Base-by-base conservation (phyloP, 2,113 vertebrate genomes). In the Sakesphorus luctuosus region DNA sequence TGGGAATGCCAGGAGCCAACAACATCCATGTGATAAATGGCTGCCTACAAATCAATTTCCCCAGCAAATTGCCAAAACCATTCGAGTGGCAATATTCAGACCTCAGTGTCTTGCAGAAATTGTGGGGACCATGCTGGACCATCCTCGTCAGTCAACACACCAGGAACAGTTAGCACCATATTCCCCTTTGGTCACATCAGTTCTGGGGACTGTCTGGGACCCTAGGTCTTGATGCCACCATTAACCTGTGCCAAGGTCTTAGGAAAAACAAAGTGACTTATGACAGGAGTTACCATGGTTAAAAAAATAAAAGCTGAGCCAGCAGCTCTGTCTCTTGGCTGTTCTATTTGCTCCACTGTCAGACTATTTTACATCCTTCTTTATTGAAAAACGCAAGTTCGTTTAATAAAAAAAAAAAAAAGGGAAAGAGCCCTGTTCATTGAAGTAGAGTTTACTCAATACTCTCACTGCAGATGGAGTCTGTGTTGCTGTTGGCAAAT, bases 231-330 rank as follows among this genome's bases (percentile, higher is more conserved):
- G n/a, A 44, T 82, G 58, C 11, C 31, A 81, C 31, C 38, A 28
- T 35, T 81, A 75, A 83, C 44, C 31, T 50, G n/a, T 65, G 10
- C 49, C 58, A 87, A 78, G 46, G 53, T 82, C 80, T 63, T 38
- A 33, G 79, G 28, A 58, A 95, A 96, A 86, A 47, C 18, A 75
- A 95, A 31, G 52, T 68, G 53, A 46, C 83, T 82, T 87, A 38
- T 50, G 56, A 15, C 6, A 35, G 56, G 59, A 86, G n/a, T 46
- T 82, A 89, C 61, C 55, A 79, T 46, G 67, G 74, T 84, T 97
- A 96, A 97, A 96, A 91, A 93, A 96, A 94, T 73, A 89, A 84
- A 96, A 95, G 87, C 85, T 92, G 92, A 97, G 83, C 50, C 76
- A 95, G 59, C 92, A 97, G 91, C 77, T 82, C 87, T 92, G 83